Evolutionary conservation across 2,113 vertebrate species (phyloP), one percentile per base, ranked within the genome.

Genomic region (Mus spicilegus): DNA sequence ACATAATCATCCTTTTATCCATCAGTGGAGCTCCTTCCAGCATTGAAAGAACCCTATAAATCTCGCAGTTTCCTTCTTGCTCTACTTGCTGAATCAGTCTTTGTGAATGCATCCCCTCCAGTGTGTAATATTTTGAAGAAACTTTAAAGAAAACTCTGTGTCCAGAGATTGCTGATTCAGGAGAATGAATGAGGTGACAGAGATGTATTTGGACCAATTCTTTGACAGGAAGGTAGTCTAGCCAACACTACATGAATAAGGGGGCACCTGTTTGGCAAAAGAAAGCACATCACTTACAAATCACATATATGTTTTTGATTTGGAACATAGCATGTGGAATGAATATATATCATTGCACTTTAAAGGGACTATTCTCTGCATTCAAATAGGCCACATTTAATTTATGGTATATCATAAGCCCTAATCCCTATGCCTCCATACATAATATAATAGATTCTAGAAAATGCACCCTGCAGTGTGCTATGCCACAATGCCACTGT

Each of bases 181-280:
- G 93, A 86, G 36, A 95, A n/a, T 42, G 36, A 96, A 94, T 76
- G 39, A 95, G 39, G 58, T 80, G 81, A 96, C 93, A 88, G 17
- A 96, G 75, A 93, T 93, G 9, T 56, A 97, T 96, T 94, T 96
- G 75, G 26, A 97, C 91, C 6, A 78, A 84, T 97, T 96, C 76
- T 82, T 87, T 92, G 85, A 49, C 54, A 95, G 3, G 33, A 92
- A 89, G 19, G 36, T 95, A 20, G 30, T 90, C 61, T 10, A 3
- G 67, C 39, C 42, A 94, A 93, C 30, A 49, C 91, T 82, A 77
- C 17, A 81, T 5, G 12, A 96, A 96, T 85, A 88, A 90, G 65
- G n/a, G 88, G 14, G 30, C 72, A 88, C n/a, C 36, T 95, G 54
- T 88, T 94, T 96, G 61, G 28, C 28, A 46, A 94, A 84, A 96